phyloP scores from a whole-genome alignment of 37 sponge, comb jelly and placozoan species.

The Diacarnus erythraeanus region DNA sequence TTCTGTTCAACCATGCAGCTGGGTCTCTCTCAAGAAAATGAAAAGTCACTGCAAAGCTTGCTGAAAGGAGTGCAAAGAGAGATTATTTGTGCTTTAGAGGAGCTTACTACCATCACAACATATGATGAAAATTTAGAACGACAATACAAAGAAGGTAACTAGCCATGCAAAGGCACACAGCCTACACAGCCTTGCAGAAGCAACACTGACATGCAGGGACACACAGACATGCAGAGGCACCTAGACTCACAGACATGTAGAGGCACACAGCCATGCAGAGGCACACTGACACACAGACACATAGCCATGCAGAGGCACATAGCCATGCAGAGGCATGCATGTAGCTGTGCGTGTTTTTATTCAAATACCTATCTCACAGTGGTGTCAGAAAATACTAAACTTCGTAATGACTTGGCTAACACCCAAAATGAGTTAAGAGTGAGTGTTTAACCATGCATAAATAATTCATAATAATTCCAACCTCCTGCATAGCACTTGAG shows the following conservation, averaged over 20 bases:
- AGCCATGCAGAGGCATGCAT: no score
- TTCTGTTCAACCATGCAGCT: no score
- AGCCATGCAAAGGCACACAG: not conserved
- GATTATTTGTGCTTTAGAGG: conserved; percentile 59
- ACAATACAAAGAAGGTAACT: conserved; percentile 86
- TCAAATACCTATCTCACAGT: conserved; percentile 46
- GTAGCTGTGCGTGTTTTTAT: no score
- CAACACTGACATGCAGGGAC: no score
- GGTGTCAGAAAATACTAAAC: conserved; percentile 63
- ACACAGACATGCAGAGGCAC: no score
- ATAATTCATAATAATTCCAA: not conserved
- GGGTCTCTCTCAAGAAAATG: not conserved
- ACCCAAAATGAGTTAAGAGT: conserved; percentile 80
- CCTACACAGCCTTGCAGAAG: not conserved
- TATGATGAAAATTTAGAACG: conserved; percentile 86
- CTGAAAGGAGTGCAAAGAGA: conserved; percentile 39
- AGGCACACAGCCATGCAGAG: no score
- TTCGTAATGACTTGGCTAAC: conserved; percentile 51
- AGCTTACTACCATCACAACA: conserved; percentile 76
- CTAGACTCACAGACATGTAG: no score
- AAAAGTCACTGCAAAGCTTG: conserved; percentile 12
- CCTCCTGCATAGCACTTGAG: conserved; percentile 47
- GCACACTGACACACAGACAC: no score
- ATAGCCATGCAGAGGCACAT: no score
- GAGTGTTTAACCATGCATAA: not conserved